Base-by-base conservation (phyloP, 1,140 invertebrate genomes). In the Akabosia matsudoensis region DNA sequence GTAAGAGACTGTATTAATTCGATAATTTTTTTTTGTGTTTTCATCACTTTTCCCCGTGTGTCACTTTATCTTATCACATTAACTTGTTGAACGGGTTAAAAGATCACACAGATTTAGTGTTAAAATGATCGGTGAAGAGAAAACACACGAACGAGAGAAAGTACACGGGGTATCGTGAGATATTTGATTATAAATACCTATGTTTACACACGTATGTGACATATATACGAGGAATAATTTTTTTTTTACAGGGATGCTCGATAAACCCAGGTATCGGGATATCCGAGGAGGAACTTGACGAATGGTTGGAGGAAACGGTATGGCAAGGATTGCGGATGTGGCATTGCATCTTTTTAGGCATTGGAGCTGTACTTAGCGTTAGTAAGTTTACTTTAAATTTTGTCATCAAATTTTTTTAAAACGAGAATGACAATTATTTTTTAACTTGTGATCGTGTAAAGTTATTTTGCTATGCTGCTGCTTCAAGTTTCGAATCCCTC, bases 391-490 rank as follows among this genome's bases (percentile, higher is more conserved):
- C 24, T 24, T 33, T 33, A 26, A 18, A 3, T 26, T 56, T 37
- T 24, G n/a, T n/a, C n/a, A n/a, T n/a, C n/a, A n/a, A n/a, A n/a
- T n/a, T n/a, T 45, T 34, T 14, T 61, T 24, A 24, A 73, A 24
- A 22, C 34, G 61, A 70, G 33, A 37, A 28, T 54, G 71, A 45
- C 33, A 51, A 70, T 78, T 74, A 16, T 24, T 30, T 70, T 83
- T 84, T 18, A 82, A 85, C 30, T 86, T 84, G 84, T 83, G 14
- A 7, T 61, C 24, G 54, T 45, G 85, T 70, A 24, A 76, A 81
- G 84, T 92, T 67, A 90, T 96, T 74, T 89, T 93, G 78, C 83
- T 95, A 67, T 96, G 93, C 82, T 96, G 94, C 82, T 94, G 94
- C 81, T 88, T 94, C 70, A 90, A 91, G 74, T 93, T 95, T 82